Evolutionary conservation across 2,113 vertebrate genomes (phyloP).

Genomic region (human): GRCh38 chr12:129525501-129526000

Average conservation of each 20-base stretch:
- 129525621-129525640: no score
- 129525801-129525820: neutral
- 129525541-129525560: no score
- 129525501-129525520: rapidly evolving
- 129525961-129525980: neutral
- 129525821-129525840: rapidly evolving
- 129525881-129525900: neutral
- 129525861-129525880: neutral
- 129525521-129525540: rapidly evolving
- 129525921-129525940: no score
- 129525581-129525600: neutral
- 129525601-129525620: neutral
- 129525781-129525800: rapidly evolving
- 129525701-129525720: neutral
- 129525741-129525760: neutral
- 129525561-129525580: neutral
- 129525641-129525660: rapidly evolving
- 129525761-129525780: neutral
- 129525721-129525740: neutral
- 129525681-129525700: neutral
- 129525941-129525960: neutral
- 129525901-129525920: no score
- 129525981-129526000: neutral
- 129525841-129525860: neutral
- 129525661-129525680: rapidly evolving